Percentiles rank a stretch among this genome's conserved stretches.
Evolutionary conservation across 92 coral and sea anemone species (phyloP).

Genomic region (Scolanthus callimorphus): DNA sequence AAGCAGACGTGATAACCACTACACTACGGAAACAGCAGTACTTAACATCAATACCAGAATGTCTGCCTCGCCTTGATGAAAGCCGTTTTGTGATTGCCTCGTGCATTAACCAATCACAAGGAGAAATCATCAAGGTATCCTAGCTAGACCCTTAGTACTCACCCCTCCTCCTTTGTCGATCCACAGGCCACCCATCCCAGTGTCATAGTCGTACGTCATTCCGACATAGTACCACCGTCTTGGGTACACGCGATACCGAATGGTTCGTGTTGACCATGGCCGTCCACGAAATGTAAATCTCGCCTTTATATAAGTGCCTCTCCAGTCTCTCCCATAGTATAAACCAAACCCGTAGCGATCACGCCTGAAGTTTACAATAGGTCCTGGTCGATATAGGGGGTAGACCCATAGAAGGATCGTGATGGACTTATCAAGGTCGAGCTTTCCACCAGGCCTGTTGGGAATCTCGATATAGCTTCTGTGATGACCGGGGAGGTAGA

Average conservation of each 20-base stretch:
- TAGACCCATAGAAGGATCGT: conserved; percentile 71
- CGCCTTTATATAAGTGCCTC: conserved; percentile 52
- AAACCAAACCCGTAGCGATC: conserved; percentile 71
- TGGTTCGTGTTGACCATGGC: conserved; percentile 33
- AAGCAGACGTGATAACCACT: too few relatives aligned
- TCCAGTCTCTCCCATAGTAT: conserved; percentile 18
- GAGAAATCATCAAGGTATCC: too few relatives aligned
- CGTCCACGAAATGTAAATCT: conserved; percentile 50
- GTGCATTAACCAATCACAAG: too few relatives aligned
- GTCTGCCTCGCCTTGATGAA: too few relatives aligned
- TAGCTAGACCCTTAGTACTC: too few relatives aligned
- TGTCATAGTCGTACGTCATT: conserved; percentile 54
- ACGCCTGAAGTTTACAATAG: conserved; percentile 61
- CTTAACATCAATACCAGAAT: too few relatives aligned
- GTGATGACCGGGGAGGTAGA: conserved; percentile 30
- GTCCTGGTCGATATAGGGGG: too few relatives aligned
- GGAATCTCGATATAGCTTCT: conserved; percentile 64
- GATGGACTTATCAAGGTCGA: conserved; percentile 57
- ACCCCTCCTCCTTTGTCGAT: conserved; percentile 57
- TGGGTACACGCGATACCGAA: conserved; percentile 6
- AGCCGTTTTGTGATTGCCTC: too few relatives aligned
- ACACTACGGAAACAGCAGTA: too few relatives aligned
- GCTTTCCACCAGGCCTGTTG: conserved; percentile 52
- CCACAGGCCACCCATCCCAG: conserved; percentile 54
- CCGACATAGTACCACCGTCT: conserved; percentile 65